phyloP scores from a whole-genome alignment of 2,113 vertebrate species.

The Xyliphius kryptos region DNA sequence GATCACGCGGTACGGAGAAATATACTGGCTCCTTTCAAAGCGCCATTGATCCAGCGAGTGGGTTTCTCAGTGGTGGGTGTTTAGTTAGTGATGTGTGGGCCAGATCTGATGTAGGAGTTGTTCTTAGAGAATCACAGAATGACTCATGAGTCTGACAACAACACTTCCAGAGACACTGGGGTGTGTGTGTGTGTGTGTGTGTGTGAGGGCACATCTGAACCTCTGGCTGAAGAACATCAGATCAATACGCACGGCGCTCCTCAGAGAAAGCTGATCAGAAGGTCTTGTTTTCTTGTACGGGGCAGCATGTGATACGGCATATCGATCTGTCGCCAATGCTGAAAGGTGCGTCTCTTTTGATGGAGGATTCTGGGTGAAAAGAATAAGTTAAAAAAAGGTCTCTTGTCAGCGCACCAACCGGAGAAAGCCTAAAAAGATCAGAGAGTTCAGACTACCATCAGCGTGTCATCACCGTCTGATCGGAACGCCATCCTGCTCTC shows the following conservation, averaged over 20 bases:
- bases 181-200: neutral
- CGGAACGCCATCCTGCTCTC: too few species aligned
- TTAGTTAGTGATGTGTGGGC: conserved; percentile 8
- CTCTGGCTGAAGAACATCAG: conserved; percentile 13
- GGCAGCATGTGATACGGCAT: neutral
- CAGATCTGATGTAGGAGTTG: neutral
- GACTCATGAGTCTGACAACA: conserved; percentile 19
- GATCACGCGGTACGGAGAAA: conserved; percentile 32
- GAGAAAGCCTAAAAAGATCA: too few species aligned
- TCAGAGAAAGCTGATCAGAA: neutral
- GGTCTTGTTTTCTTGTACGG: neutral
- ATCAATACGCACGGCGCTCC: conserved; percentile 22
- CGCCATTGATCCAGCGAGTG: conserved; percentile 23
- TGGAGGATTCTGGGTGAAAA: neutral
- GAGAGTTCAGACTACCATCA: too few species aligned
- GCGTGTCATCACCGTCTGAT: too few species aligned
- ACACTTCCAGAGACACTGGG: neutral
- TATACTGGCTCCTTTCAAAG: conserved; percentile 24
- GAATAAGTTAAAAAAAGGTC: neutral
- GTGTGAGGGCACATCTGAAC: neutral
- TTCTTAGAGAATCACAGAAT: conserved; percentile 1
- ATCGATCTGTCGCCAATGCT: neutral
- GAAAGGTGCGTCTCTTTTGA: conserved; percentile 5
- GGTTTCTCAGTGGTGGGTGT: conserved; percentile 27
- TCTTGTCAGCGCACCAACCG: too few species aligned